A percentile compares a stretch with the other conserved stretches of the same genome.
phyloP scores from a whole-genome alignment of 1,140 invertebrate species.

The Lanistes nyassanus region DNA sequence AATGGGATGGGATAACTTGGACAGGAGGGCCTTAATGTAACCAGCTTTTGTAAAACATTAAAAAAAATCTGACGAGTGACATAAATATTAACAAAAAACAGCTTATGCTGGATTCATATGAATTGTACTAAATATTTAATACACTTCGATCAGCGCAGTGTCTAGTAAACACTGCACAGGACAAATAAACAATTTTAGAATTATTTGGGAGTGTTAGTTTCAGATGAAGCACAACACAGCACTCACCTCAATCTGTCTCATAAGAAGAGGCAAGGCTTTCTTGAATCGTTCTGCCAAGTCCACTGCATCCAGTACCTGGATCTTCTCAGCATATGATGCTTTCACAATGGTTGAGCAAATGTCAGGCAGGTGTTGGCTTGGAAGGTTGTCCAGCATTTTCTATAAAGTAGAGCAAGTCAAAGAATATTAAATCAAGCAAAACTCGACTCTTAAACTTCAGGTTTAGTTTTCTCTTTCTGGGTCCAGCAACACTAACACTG shows the following conservation, averaged over 20 bases:
- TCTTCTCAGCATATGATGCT: slow-evolving; percentile 68
- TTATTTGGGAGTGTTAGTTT: slow-evolving; percentile 2
- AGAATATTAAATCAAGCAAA: no score
- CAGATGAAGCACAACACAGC: background rate
- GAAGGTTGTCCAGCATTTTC: slow-evolving; percentile 67
- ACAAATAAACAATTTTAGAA: background rate
- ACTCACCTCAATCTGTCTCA: slow-evolving; percentile 68
- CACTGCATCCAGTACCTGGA: slow-evolving; percentile 70
- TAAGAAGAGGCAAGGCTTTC: slow-evolving; percentile 68
- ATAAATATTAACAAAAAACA: no score
- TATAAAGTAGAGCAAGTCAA: slow-evolving; percentile 38
- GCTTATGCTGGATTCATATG: no score
- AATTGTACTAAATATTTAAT: no score
- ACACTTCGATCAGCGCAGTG: no score
- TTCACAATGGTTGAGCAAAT: slow-evolving; percentile 68
- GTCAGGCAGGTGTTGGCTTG: slow-evolving; percentile 68
- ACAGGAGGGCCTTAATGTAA: no score
- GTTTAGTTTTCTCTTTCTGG: no score
- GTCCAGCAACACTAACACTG: no score
- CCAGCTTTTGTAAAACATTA: no score
- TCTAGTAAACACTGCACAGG: background rate
- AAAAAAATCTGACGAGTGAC: no score
- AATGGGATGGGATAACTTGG: no score
- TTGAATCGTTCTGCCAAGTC: slow-evolving; percentile 68
- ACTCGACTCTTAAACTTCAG: no score